Evolutionary conservation across 1,140 invertebrate species (phyloP), one percentile per base, ranked within the genome.

Genomic region (Druon quercuslanigerum): DNA sequence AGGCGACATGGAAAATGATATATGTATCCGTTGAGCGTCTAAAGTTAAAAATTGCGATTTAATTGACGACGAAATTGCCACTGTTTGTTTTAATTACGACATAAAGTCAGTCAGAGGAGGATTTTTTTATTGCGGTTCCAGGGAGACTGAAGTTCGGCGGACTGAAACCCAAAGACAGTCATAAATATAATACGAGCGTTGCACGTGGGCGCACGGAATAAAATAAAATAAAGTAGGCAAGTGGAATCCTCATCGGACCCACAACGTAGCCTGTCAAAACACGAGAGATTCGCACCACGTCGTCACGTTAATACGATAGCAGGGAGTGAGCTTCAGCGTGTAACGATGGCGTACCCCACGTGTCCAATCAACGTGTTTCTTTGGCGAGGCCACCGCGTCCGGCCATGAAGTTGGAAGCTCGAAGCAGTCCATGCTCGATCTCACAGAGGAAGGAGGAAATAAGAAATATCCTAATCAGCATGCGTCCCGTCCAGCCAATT

Each of bases 381-480:
- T 74, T 66, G 76, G 77, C 77, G 76, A 79, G 82, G 82, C 79
- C 79, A 83, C 79, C 79, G 66, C 72, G 71, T 74, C 57, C 54
- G 25, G 40, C 52, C 72, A 54, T 73, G 19, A 51, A 40, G 73
- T 57, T 46, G 56, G 51, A 73, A 25, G 50, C 25, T n/a, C 70
- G 16, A 71, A 16, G 17, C 20, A 13, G 12, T 17, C 13, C 70
- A 33, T 8, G 50, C 60, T 50, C 6, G 50, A 40, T 46, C 33
- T 20, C 51, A 74, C 70, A 56, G 79, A 75, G 78, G 72, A 80
- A 81, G 76, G 82, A 85, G 84, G 81, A 82, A 85, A 84, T 87
- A 89, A 89, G 87, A 87, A 90, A 90, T 88, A 86, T 84, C 77
- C 89, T 90, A 90, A 91, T 91, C 89, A 91, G 88, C 90, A 91